Evolutionary conservation across 2,113 vertebrate species (phyloP), one percentile per base, ranked within the genome.

Genomic region (Pagrus major): DNA sequence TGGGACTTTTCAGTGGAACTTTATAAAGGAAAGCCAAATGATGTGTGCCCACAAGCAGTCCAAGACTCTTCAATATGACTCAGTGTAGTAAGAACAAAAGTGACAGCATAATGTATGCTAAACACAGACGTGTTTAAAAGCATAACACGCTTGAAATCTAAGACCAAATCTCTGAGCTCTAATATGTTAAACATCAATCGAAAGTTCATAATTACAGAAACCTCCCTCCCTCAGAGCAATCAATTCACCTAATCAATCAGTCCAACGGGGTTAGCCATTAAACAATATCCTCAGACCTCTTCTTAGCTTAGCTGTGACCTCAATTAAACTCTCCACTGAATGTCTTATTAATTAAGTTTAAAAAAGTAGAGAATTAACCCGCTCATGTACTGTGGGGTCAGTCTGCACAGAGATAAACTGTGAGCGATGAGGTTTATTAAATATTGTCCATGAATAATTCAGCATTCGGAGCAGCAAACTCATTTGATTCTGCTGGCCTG

Each of bases 381-480:
- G 4, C 67, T 61, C 61, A 21, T 70, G 79, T 55, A n/a, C 35
- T 21, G 10, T 29, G 60, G 61, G 70, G 74, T 88, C 78, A 61
- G 27, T 8, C 20, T 52, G n/a, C 46, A 16, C 71, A 59, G 18
- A 67, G 63, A 51, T 39, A 55, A 21, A 25, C 71, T 14, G 31
- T 46, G 76, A 58, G 42, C 7, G 54, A 60, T 27, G 23, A 51
- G 67, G 46, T 68, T 85, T 61, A 78, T 84, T 80, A 79, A 83
- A 83, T 78, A 69, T 65, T 47, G 42, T 3, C 20, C 37, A 82
- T 91, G 78, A 89, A 91, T 90, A 70, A 89, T 91, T 91, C 85
- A 41, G 55, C 31, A 23, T 54, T 69, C 49, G 37, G 51, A 76
- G 80, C 20, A 47, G 63, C 52, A 79, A 83, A 63, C 72, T 86